Evolutionary conservation across 2,113 vertebrate species (phyloP), one percentile per base, ranked within the genome.

Genomic region (Lipophrys pholis): DNA sequence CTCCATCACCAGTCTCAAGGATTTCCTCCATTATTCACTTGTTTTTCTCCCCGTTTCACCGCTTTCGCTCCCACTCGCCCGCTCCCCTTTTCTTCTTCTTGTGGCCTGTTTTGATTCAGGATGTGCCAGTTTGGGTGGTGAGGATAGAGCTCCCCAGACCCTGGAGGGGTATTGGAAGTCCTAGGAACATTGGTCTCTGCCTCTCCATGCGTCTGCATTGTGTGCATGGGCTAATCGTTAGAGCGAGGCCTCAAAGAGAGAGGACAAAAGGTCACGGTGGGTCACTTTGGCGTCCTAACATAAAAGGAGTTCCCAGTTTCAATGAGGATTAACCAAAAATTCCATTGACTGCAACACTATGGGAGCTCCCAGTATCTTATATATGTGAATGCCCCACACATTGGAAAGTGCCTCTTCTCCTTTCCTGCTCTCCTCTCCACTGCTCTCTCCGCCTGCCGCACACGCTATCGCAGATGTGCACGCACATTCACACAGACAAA

Each of bases 201-300:
- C 88, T 91, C 87, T 91, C 82, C 84, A 87, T 85, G 78, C 77
- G 82, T 88, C 73, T 21, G 63, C 88, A 91, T 93, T 94, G 93
- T 91, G 89, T 91, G 71, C 74, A 68, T 78, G 86, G 87, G 90
- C 91, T 94, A 93, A 93, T 93, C 80, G 85, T 92, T 90, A 86
- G 83, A 90, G 89, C 69, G 71, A 79, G 76, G 86, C 80, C 86
- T 92, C 89, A 94, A 91, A 92, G 86, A 83, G 87, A 85, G 83
- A 87, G 91, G 89, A 94, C 93, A 94, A 94, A 94, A 91, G 92
- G 89, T 95, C 92, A 93, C 53, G 45, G 80, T 76, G 86, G 92
- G 91, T 93, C 91, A 91, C 85, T 92, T 88, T 92, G 89, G 87
- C 87, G 71, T 89, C 76, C 80, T 86, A 80, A 91, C 90, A 92